A percentile compares a stretch with the other conserved stretches of the same genome.
These are phyloP conservation scores for Acanthaster planci DNA, from an alignment of 35 echinoderm and acorn worm genomes.

Conservation along the genomic window DNA sequence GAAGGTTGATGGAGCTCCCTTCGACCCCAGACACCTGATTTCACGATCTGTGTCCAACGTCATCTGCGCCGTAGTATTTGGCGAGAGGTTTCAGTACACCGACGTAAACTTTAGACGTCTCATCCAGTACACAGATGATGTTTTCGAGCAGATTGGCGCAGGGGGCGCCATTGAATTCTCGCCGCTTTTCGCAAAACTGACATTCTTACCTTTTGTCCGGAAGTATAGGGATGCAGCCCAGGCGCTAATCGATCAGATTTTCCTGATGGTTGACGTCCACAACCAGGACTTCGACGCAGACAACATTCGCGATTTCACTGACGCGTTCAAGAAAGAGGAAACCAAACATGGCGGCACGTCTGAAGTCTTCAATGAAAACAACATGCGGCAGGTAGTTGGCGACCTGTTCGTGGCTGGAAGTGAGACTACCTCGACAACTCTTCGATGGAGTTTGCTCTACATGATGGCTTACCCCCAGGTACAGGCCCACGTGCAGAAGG, in stretches of 20 bases:
- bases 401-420: conserved; percentile 57
- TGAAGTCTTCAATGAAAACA: conserved; percentile 12
- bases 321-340: not conserved
- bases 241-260: not conserved
- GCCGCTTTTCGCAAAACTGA: not conserved
- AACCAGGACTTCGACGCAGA: not conserved
- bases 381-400: not conserved
- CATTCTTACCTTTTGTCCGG: not conserved
- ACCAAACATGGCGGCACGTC: not conserved
- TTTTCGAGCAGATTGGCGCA: not conserved
- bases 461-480: not conserved
- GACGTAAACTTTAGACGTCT: not conserved
- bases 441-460: conserved; percentile 51
- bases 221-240: not conserved
- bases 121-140: not conserved
- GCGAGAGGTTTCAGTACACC: conserved; percentile 10
- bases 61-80: conserved; percentile 3
- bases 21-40: conserved; percentile 22
- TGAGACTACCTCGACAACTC: conserved; percentile 43
- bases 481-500: conserved; percentile 16
- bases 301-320: conserved; percentile 2
- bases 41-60: not conserved
- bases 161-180: conserved; percentile 12
- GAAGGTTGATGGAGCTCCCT: not conserved
- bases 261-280: not conserved